Evolutionary conservation across 2,888 invertebrate genomes (phyloP), one percentile per base, ranked within the genome.

Genomic region (Panzeria rudis): DNA sequence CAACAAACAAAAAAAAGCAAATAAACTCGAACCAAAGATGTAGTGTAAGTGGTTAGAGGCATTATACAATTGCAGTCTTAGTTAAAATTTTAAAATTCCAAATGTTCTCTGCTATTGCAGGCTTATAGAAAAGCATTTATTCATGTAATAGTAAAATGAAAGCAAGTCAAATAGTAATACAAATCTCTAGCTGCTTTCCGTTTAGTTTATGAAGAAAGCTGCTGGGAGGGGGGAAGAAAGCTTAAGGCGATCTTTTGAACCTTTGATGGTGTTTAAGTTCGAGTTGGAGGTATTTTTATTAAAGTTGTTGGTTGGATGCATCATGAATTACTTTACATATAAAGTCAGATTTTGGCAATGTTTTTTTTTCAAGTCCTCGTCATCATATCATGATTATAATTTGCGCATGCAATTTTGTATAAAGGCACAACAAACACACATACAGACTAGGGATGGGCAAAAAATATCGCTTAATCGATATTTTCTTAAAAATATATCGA

Each of bases 211-310:
- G 35, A 15, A 38, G 25, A 66, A 77, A 50, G 3, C 5, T 29
- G 29, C 3, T 29, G 50, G 75, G 38, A 71, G 50, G 38, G 81
- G 56, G 79, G 61, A 68, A 72, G 82, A 86, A 82, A 77, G 84
- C 86, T 82, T 73, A 20, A 52, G 76, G 86, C 84, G 86, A 86
- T 86, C 86, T 84, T 76, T 86, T 82, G 82, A 82, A 84, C 86
- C 82, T 84, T 47, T 79, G 47, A 82, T 84, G 75, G 81, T 84
- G 81, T 64, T 85, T 84, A 38, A 41, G 69, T 52, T 69, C 7
- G 29, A 73, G 64, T 66, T 82, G 35, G 62, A 72, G 50, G 47
- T 69, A 71, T 84, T 75, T 83, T 84, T 81, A 44, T 54, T 71
- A 68, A 66, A 76, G 29, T 75, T 25, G 61, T 25, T 25, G 32